Base-by-base conservation (phyloP, 2,888 invertebrate species). In the Metopia argyrocephala region DNA sequence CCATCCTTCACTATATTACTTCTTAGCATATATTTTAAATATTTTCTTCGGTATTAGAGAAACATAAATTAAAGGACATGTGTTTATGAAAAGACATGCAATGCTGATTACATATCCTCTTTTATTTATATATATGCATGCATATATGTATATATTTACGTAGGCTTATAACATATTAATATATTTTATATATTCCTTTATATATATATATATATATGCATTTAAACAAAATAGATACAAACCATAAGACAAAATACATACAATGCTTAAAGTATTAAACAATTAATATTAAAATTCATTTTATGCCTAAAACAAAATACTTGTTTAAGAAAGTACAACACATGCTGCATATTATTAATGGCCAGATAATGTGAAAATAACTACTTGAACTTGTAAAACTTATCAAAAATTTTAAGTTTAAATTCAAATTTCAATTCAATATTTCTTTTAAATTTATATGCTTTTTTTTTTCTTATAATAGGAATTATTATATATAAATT, bases 11-110 rank as follows among this genome's bases (percentile, higher is more conserved):
- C n/a, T n/a, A n/a, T n/a, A n/a, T n/a, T n/a, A n/a, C n/a, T n/a
- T n/a, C n/a, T n/a, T n/a, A n/a, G n/a, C n/a, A n/a, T n/a, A n/a
- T n/a, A 45, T 46, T 68, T 9, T 46, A 46, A 27, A 23, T 23
- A 65, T 54, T 59, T 50, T 62, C 46, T 20, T 27, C 4, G 64
- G 45, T 69, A 76, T 69, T 76, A 70, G 64, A 56, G 50, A 57
- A 64, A 57, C 57, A 64, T 76, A 65, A 76, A 76, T 70, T 64
- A 76, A 65, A 45, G n/a, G 38, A 62, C 62, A 75, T 68, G 61
- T 74, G 74, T 59, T 74, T 52, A 12, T 66, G 66, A 66, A 59
- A 38, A 50, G 65, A 66, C 74, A 66, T 46, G 66, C 66, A 74
- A 66, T 66, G 27, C n/a, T 69, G 50, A 65, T 45, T 61, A 38